Base-by-base conservation (phyloP, 2,797 vertebrate species). In the Lophius americanus region DNA sequence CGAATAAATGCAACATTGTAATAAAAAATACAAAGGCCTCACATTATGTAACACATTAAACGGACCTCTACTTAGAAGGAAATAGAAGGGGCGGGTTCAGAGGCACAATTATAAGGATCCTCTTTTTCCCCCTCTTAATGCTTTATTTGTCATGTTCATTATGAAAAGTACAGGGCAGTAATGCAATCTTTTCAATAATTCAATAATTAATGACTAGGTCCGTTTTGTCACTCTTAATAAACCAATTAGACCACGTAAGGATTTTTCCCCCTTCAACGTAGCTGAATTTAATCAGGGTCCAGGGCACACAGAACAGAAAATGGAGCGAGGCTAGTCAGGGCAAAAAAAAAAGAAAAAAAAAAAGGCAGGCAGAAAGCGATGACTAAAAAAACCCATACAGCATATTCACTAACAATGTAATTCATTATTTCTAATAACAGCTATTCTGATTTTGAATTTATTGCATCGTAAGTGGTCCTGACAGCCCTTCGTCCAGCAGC, bases 11-110 rank as follows among this genome's bases (percentile, higher is more conserved):
- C 49, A 64, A 56, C 57, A 64, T 43, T 55, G 56, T 56, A 73
- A 68, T 23, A 23, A 44, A 12, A 82, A 62, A 82, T 63, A 75
- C 37, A 51, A 77, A 81, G 75, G 76, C 66, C 75, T 86, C 57
- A 49, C 64, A 86, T 89, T 90, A 87, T 81, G 86, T 83, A 89
- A 91, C 85, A 86, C 66, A 79, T 88, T 79, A 88, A 91, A 90
- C 69, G 71, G 85, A 89, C 87, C 84, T 84, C 76, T 82, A 63
- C 79, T 89, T 70, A 83, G 70, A 85, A 85, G 89, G 84, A 88
- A 88, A 84, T 73, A 82, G 57, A 85, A 85, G 81, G 89, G 86
- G 83, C 66, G 80, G 88, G 82, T 87, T 91, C 67, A 82, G 59
- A 79, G 51, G 57, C 68, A 86, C 76, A 85, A 90, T 88, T 85